phyloP scores from a whole-genome alignment of 2,797 vertebrate species.

The Siniperca obscura region DNA sequence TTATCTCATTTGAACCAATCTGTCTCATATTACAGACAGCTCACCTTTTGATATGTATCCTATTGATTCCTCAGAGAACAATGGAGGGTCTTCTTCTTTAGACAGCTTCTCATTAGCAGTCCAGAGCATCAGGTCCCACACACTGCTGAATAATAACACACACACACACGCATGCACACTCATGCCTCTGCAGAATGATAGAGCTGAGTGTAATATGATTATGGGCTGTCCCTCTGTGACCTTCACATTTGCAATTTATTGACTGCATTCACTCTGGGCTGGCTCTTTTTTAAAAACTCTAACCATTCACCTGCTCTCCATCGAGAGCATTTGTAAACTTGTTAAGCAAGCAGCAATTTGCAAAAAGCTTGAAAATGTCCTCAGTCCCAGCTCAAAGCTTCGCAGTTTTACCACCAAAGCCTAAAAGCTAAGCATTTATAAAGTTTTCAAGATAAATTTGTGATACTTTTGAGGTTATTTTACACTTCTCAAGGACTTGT shows the following conservation, averaged over 20 bases:
- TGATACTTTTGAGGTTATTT: constrained; percentile 56
- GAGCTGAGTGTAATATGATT: constrained; percentile 54
- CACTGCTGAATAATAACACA: constrained; percentile 38
- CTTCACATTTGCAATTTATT: constrained; percentile 61
- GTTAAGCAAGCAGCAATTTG: constrained; percentile 54
- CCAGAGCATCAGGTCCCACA: constrained; percentile 11
- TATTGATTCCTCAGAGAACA: constrained; percentile 69
- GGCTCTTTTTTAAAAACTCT: constrained; percentile 17
- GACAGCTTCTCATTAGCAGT: constrained; percentile 63
- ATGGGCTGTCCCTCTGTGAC: constrained; percentile 46
- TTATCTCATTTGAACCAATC: constrained; percentile 70
- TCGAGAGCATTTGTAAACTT: constrained; percentile 49
- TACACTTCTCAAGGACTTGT: constrained; percentile 63
- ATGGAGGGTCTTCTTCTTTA: constrained; percentile 48
- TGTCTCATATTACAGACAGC: constrained; percentile 69
- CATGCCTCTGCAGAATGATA: constrained; percentile 46
- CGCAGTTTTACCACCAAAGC: constrained; percentile 2
- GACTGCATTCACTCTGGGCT: constrained; percentile 49
- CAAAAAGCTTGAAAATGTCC: constrained; percentile 34
- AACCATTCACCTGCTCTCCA: constrained; percentile 37
- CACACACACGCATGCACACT: constrained; percentile 12
- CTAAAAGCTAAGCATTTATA: constrained; percentile 53
- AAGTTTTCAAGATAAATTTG: constrained; percentile 47
- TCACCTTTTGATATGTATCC: constrained; percentile 66
- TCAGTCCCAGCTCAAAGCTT: constrained; percentile 16